phyloP scores from a whole-genome alignment of 2,888 invertebrate genomes.

The Anarsia innoxiella region DNA sequence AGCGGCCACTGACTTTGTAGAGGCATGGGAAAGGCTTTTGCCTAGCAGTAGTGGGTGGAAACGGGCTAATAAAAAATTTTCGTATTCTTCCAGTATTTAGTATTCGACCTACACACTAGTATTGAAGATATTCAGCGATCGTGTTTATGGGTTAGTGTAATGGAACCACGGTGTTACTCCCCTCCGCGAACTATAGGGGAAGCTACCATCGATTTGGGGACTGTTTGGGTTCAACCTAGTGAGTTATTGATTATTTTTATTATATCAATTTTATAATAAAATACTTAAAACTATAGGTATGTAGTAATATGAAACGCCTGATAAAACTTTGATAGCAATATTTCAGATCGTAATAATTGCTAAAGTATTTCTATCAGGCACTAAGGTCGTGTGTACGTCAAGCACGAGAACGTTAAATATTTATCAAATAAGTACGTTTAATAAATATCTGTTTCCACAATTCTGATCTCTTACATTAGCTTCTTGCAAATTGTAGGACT shows the following conservation, averaged over 20 bases:
- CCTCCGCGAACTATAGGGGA: slow-evolving; percentile 75
- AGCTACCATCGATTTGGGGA: slow-evolving; percentile 78
- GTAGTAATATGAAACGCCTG: slow-evolving; percentile 3
- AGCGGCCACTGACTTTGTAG: too few relatives aligned
- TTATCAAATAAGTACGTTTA: too few relatives aligned
- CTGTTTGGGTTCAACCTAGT: slow-evolving; percentile 83
- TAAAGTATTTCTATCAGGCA: background rate
- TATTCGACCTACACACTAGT: slow-evolving; percentile 77
- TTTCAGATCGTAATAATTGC: background rate
- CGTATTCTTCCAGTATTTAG: slow-evolving; percentile 77
- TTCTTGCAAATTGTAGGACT: too few relatives aligned
- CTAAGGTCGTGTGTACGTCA: background rate
- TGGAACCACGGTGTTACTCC: slow-evolving; percentile 62
- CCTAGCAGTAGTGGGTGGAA: too few relatives aligned
- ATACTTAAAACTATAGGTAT: background rate
- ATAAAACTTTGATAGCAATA: slow-evolving; percentile 3
- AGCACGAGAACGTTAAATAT: too few relatives aligned
- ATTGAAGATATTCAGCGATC: slow-evolving; percentile 74
- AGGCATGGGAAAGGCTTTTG: too few relatives aligned
- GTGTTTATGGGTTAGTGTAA: slow-evolving; percentile 76
- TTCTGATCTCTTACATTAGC: too few relatives aligned
- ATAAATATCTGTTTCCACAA: too few relatives aligned
- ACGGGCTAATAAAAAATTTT: too few relatives aligned
- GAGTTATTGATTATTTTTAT: slow-evolving; percentile 20
- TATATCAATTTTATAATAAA: slow-evolving; percentile 1